These are phyloP conservation scores for Sciurus niger DNA, from an alignment of 2,113 vertebrate genomes.

Conservation along the genomic window DNA sequence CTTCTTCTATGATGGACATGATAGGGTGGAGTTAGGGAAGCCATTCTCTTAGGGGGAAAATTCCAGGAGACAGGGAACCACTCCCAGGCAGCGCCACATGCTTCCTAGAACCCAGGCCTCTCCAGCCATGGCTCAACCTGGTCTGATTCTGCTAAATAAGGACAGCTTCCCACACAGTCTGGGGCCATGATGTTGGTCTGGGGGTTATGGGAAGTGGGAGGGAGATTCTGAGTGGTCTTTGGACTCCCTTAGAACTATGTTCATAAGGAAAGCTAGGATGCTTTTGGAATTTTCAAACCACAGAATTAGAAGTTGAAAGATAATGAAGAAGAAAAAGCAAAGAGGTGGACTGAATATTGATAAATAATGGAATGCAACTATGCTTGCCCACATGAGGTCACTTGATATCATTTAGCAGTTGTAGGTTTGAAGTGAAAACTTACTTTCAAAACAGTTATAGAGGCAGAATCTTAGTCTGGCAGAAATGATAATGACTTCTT, in stretches of 20 bases:
- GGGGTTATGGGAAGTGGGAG: too few species aligned
- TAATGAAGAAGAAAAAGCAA: background rate
- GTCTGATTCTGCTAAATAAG: too few species aligned
- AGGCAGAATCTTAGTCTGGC: background rate
- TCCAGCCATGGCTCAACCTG: too few species aligned
- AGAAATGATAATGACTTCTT: background rate
- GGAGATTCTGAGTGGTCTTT: background rate
- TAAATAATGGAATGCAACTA: background rate
- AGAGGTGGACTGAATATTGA: background rate
- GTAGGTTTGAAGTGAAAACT: background rate
- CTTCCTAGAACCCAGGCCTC: too few species aligned
- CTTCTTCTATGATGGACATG: too few species aligned
- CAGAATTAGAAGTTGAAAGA: background rate
- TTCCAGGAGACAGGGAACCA: too few species aligned
- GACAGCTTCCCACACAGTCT: too few species aligned
- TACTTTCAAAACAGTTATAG: background rate
- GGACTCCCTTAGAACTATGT: background rate
- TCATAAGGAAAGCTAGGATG: background rate
- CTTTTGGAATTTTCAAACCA: background rate
- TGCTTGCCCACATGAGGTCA: background rate
- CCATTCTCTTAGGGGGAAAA: too few species aligned
- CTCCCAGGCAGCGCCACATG: too few species aligned
- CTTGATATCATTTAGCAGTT: background rate
- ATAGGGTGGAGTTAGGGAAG: too few species aligned
- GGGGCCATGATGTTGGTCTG: too few species aligned